A percentile compares a stretch with the other conserved stretches of the same genome.
phyloP scores from a whole-genome alignment of 2,113 vertebrate genomes.

The Centropristis striata region DNA sequence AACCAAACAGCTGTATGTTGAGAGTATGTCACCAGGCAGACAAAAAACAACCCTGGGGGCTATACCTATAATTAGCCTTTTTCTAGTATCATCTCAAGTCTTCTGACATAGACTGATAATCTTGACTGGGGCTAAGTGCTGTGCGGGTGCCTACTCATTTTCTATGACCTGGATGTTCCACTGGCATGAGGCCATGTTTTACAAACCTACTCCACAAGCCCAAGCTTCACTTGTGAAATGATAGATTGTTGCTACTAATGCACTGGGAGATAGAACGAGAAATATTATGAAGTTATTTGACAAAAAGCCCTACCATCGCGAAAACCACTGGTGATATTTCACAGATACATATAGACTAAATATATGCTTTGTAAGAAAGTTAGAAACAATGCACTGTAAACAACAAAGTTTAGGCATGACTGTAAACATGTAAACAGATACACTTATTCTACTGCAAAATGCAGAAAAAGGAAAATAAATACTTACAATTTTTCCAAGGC shows the following conservation, averaged over 20 bases:
- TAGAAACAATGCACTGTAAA: background rate
- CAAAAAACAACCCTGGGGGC: constrained; percentile 57
- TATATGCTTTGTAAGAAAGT: too few species aligned
- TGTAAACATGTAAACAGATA: background rate
- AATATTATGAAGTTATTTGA: constrained; percentile 13
- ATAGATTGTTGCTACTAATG: constrained; percentile 52
- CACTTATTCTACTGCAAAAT: background rate
- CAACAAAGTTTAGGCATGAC: background rate
- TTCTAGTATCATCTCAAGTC: constrained; percentile 39
- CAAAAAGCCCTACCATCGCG: background rate
- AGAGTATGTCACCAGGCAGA: constrained; percentile 59
- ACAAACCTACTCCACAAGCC: constrained; percentile 28
- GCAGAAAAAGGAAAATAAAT: constrained; percentile 4
- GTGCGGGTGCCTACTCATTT: constrained; percentile 34
- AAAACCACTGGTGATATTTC: constrained; percentile 13
- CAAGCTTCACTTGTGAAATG: constrained; percentile 35
- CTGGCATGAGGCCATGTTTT: constrained; percentile 59
- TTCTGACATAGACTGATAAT: constrained; percentile 42
- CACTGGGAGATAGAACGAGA: constrained; percentile 13
- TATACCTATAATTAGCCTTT: constrained; percentile 78
- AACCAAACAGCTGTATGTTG: constrained; percentile 47
- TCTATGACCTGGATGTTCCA: constrained; percentile 60
- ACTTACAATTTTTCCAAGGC: constrained; percentile 96
- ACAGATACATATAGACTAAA: background rate
- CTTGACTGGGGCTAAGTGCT: constrained; percentile 50